Percentiles rank a stretch among this genome's conserved stretches.
Evolutionary conservation across 2,888 invertebrate species (phyloP).

Genomic region (Drosophila nr. perissopoda): DNA sequence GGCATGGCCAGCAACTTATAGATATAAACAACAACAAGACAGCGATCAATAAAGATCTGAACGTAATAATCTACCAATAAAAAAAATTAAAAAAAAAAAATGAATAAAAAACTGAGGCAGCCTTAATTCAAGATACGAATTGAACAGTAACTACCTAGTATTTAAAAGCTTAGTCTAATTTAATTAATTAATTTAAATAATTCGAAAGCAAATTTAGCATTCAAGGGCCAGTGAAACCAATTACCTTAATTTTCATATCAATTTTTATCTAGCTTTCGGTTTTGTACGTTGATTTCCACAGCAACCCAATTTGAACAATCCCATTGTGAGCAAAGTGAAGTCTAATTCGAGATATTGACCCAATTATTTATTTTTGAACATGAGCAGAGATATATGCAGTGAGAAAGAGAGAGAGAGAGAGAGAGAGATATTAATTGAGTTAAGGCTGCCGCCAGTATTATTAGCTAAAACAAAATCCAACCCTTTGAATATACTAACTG

Average conservation of each 20-base stretch:
- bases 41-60: slow-evolving; percentile 7
- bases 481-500: slow-evolving; percentile 12
- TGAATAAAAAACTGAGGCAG: slow-evolving; percentile 10
- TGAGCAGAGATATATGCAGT: not conserved
- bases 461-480: not conserved
- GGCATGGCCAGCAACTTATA: slow-evolving; percentile 40
- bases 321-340: slow-evolving; percentile 5
- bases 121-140: slow-evolving; percentile 1
- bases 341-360: slow-evolving; percentile 8
- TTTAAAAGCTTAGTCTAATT: not conserved
- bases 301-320: slow-evolving; percentile 4
- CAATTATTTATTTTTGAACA: slow-evolving; percentile 22
- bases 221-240: slow-evolving; percentile 16
- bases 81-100: not conserved
- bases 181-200: not conserved
- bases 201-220: not conserved
- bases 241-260: slow-evolving; percentile 8
- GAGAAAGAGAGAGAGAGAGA: not conserved
- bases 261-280: not conserved
- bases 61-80: not conserved
- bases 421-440: slow-evolving; percentile 7
- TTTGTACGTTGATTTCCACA: slow-evolving; percentile 21
- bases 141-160: not conserved
- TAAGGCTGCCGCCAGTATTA: slow-evolving; percentile 15
- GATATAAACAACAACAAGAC: not conserved